Evolutionary conservation across 2,797 vertebrate species (phyloP), one percentile per base, ranked within the genome.

Genomic region (Pseudotriccus pelzelni): DNA sequence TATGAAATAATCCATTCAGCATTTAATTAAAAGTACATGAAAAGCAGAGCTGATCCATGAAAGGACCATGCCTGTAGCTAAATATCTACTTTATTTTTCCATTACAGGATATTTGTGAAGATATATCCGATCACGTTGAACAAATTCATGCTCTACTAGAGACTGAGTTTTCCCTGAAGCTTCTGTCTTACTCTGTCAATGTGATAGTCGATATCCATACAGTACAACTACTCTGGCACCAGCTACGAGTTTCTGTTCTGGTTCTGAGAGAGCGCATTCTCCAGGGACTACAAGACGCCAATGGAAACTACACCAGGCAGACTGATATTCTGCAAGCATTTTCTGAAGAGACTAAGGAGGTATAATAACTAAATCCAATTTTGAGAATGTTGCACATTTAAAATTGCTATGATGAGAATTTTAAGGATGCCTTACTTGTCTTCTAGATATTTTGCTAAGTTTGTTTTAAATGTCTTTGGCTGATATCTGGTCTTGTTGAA

Each of bases 61-160:
- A 89, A 67, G 3, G 8, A 46, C 49, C 21, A 34, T 76, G 43
- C 30, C 34, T 5, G 0, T 44, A 72, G 21, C 49, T 96, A 89
- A 97, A 90, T 52, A 85, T 56, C 47, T 91, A 16, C 43, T 81
- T 86, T 94, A 36, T 88, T 94, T 92, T 89, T 89, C 93, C 67
- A 18, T 91, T 93, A 25, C 83, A 99, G 99, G 99, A 99, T 97
- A 99, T 99, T 97, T 99, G 99, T 96, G 99, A 99, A 98, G 99
- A 99, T 97, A 99, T 99, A 97, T 99, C 99, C 1, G 99, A 99
- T 97, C 99, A 99, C 12, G 99, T 99, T 96, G 99, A 99, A 97
- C 99, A 99, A 98, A 99, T 99, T 94, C 99, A 99, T 27, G 99
- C 99, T 82, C 97, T 99, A 17, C 96, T 99, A 94, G 99, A 99